These are phyloP conservation scores for Pristionchus fissidentatus DNA, from an alignment of 2,888 invertebrate species.

Conservation along the genomic window DNA sequence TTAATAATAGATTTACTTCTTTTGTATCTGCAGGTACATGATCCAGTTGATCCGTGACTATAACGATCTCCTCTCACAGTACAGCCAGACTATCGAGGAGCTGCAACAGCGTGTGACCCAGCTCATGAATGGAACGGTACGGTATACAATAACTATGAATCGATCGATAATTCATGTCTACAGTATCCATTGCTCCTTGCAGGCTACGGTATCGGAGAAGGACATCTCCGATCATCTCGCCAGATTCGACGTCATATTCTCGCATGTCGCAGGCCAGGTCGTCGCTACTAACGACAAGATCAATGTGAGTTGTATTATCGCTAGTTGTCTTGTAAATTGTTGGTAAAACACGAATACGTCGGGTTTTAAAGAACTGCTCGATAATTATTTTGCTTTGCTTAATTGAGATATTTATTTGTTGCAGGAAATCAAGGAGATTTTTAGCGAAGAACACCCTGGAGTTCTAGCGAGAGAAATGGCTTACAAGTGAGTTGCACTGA, in stretches of 20 bases:
- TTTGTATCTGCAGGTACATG: conserved; percentile 49
- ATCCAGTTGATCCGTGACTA: conserved; percentile 50
- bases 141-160: not conserved
- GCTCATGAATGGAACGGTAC: conserved; percentile 32
- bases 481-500: not conserved
- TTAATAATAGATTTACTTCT: no score
- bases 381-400: not conserved
- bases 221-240: conserved; percentile 13
- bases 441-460: conserved; percentile 38
- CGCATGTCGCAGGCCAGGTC: not conserved
- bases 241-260: conserved; percentile 31
- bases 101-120: conserved; percentile 25
- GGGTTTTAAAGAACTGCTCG: not conserved
- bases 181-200: not conserved
- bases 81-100: conserved; percentile 49
- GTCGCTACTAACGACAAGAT: conserved; percentile 6
- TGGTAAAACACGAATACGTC: not conserved
- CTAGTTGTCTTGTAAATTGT: not conserved
- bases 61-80: conserved; percentile 46
- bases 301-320: not conserved
- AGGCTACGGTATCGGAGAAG: not conserved
- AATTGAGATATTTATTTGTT: not conserved
- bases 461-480: not conserved
- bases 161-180: not conserved
- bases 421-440: conserved; percentile 28